Evolutionary conservation across 2,888 invertebrate species (phyloP).

Genomic region (Reticulitermes lucifugus): DNA sequence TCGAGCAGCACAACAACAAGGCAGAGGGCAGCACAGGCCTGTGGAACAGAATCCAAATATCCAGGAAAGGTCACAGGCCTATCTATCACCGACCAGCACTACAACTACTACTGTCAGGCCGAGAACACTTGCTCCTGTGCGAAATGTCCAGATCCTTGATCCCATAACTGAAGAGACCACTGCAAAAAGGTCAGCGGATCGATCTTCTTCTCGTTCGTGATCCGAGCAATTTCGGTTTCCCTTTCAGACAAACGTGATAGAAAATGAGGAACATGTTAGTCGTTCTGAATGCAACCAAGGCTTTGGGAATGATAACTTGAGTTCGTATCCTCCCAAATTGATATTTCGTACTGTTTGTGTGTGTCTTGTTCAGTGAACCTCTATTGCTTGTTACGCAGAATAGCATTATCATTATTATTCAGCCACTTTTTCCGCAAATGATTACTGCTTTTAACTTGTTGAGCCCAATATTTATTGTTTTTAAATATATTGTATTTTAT

Average conservation of each 20-base stretch:
- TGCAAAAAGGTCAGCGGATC: conserved; percentile 50
- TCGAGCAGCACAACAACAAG: conserved; percentile 46
- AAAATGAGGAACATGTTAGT: background rate
- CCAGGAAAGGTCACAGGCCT: conserved; percentile 17
- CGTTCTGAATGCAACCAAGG: no score
- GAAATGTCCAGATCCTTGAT: conserved; percentile 56
- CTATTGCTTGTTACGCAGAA: background rate
- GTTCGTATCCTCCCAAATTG: background rate
- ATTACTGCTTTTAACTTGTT: conserved; percentile 12
- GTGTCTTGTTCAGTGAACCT: background rate
- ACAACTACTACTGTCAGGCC: conserved; percentile 41
- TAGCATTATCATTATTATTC: background rate
- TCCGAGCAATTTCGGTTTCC: background rate
- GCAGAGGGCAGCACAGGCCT: conserved; percentile 15
- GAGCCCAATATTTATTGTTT: background rate
- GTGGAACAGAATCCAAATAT: conserved; percentile 9
- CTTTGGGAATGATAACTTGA: background rate
- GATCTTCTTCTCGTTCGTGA: background rate
- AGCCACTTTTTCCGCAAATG: background rate
- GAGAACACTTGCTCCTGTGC: conserved; percentile 51
- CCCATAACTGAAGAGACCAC: conserved; percentile 47
- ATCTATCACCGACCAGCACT: background rate
- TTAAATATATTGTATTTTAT: background rate
- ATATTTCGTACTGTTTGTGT: background rate
- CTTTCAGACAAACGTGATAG: conserved; percentile 3